Conservation (phyloP, 2,113 vertebrate genomes). For the Gymnobelideus leadbeateri region DNA sequence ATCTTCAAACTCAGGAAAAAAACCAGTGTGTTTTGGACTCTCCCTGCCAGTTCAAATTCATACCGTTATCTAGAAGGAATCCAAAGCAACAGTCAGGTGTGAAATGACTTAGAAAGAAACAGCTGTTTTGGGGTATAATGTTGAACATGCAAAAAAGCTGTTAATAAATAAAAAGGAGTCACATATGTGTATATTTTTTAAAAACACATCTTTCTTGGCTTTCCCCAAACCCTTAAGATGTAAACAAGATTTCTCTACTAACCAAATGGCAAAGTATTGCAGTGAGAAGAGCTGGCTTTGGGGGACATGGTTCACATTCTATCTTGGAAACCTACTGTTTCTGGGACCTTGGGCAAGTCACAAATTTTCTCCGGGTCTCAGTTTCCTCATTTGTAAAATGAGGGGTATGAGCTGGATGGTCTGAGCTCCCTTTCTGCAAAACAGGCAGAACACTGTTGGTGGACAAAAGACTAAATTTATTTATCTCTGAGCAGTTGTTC, state of each 20-base stretch:
- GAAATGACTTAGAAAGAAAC: constrained; percentile 67
- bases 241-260: constrained; percentile 63
- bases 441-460: background rate
- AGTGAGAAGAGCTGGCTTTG: background rate
- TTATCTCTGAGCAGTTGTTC: background rate
- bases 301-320: background rate
- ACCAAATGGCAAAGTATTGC: constrained; percentile 18
- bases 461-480: background rate
- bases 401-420: background rate
- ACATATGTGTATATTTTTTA: constrained; percentile 70
- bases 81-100: constrained; percentile 75
- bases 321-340: background rate
- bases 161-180: constrained; percentile 80
- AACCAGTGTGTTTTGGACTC: constrained; percentile 46
- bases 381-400: too few species aligned
- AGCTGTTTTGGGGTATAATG: constrained; percentile 77
- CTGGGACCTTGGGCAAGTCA: background rate
- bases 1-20: background rate
- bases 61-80: constrained; percentile 64
- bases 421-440: background rate
- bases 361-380: background rate
- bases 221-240: constrained; percentile 49
- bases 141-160: constrained; percentile 78
- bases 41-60: constrained; percentile 14
- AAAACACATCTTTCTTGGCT: constrained; percentile 69